phyloP scores from a whole-genome alignment of 2,797 vertebrate genomes.

The Enteromius radiatus region DNA sequence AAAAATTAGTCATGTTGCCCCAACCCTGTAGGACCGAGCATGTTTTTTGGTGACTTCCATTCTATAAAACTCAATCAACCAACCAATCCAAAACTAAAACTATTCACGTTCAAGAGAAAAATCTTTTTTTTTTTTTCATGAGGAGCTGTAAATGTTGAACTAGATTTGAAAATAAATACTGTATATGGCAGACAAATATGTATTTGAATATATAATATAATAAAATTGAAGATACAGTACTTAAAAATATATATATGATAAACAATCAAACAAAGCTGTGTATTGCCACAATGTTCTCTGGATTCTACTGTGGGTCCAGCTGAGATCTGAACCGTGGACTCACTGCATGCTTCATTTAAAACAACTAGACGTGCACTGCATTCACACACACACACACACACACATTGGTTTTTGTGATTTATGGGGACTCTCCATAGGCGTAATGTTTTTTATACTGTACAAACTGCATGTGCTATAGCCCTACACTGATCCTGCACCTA shows the following conservation, averaged over 20 bases:
- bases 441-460: too few relatives aligned
- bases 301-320: not conserved
- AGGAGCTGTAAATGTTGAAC: not conserved
- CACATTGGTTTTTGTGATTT: too few relatives aligned
- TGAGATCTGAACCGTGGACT: not conserved
- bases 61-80: not conserved
- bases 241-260: not conserved
- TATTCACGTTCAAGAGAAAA: not conserved
- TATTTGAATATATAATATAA: not conserved
- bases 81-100: not conserved
- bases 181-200: not conserved
- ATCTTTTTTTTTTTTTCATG: not conserved
- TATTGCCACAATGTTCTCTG: not conserved
- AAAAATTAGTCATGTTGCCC: not conserved
- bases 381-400: not conserved
- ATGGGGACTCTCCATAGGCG: too few relatives aligned
- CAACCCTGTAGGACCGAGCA: not conserved
- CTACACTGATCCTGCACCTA: too few relatives aligned
- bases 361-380: not conserved
- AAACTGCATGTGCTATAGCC: too few relatives aligned
- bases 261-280: not conserved
- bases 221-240: not conserved
- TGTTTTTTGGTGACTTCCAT: not conserved
- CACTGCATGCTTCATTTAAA: not conserved
- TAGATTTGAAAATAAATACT: not conserved